Conservation (phyloP, 2,888 invertebrate species). For the Eupithecia pulchellata region DNA sequence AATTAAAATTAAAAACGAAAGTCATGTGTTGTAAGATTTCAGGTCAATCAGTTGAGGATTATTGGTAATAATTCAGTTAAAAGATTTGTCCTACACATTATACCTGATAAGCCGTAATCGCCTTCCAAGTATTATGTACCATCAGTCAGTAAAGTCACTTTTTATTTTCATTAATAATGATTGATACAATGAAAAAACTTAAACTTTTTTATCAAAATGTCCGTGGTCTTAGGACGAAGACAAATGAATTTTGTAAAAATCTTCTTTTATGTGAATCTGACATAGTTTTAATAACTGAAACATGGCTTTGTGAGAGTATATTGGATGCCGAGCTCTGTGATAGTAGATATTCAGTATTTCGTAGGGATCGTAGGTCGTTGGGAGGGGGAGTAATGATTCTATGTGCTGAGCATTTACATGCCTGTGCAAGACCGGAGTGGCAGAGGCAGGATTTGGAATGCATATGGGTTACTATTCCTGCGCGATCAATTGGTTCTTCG, state of each 20-base stretch:
- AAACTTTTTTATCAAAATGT: background rate
- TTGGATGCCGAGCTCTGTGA: background rate
- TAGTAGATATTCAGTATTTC: background rate
- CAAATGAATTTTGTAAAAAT: background rate
- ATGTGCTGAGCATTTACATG: background rate
- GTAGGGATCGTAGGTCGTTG: background rate
- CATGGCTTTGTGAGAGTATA: background rate
- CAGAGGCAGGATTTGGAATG: background rate
- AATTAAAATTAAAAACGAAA: no score
- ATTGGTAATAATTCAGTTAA: no score
- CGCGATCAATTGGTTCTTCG: background rate
- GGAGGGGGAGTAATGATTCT: background rate
- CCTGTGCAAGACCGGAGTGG: background rate
- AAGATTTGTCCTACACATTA: no score
- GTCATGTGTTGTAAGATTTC: no score
- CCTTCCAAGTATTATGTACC: no score
- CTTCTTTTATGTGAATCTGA: no score
- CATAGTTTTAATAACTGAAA: background rate
- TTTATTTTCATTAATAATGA: background rate
- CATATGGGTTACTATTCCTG: background rate
- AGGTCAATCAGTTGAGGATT: no score
- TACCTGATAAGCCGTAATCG: no score
- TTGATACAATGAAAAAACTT: background rate
- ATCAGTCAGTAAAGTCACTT: no score
- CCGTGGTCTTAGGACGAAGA: background rate